phyloP scores from a whole-genome alignment of 2,113 vertebrate genomes.

The Coreoperca whiteheadi region DNA sequence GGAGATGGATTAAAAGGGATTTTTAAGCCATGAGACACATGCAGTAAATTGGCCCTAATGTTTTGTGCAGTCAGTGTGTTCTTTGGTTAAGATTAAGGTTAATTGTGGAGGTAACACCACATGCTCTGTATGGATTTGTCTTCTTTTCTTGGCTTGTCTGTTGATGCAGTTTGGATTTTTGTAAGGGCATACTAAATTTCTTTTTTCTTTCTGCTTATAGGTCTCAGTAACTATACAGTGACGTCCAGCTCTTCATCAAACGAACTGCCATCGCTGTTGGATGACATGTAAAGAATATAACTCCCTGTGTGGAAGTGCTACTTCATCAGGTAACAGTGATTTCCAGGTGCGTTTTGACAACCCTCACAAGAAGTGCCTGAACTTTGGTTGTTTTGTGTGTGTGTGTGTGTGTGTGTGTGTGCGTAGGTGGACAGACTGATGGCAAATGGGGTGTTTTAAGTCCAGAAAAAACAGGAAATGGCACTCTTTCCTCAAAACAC shows the following conservation, averaged over 20 bases:
- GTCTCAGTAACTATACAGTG: neutral
- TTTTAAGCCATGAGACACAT: conserved; percentile 15
- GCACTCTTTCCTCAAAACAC: neutral
- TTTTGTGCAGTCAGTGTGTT: neutral
- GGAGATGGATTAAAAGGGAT: conserved; percentile 5
- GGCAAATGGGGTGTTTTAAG: neutral
- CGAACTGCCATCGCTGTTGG: neutral
- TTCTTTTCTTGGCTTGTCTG: neutral
- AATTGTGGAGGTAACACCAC: neutral
- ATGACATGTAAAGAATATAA: neutral
- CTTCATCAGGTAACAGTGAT: neutral
- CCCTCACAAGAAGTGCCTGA: too few species aligned
- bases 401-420: too few species aligned
- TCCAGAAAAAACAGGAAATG: neutral
- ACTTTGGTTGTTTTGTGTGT: neutral
- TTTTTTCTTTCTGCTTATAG: neutral
- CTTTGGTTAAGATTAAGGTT: neutral
- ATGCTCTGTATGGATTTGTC: neutral
- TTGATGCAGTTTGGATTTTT: neutral
- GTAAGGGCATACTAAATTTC: neutral
- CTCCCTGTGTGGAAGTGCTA: neutral
- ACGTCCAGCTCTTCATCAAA: neutral
- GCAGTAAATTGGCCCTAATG: neutral
- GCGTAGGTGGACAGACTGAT: neutral
- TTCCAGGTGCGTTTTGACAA: neutral